Conservation (phyloP, 1,140 invertebrate genomes). For the Heliconius hermathena region DNA sequence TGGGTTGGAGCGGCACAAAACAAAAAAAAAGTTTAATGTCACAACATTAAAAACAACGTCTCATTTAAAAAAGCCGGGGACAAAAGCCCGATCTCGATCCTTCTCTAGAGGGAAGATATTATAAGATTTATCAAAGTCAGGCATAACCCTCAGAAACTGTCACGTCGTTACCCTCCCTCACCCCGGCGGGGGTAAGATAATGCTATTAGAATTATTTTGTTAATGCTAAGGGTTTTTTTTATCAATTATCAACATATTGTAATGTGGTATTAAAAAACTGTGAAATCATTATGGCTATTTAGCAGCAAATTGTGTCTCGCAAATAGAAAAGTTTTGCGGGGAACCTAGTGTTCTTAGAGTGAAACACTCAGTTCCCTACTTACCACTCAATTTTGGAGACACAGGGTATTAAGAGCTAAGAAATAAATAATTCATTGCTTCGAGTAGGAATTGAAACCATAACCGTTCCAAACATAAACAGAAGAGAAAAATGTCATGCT, state of each 20-base stretch:
- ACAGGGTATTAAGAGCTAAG: no score
- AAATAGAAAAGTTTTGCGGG: no score
- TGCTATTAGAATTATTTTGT: not conserved
- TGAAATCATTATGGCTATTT: not conserved
- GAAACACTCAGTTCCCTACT: no score
- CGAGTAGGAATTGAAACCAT: no score
- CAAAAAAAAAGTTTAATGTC: conserved; percentile 15
- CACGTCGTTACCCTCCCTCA: conserved; percentile 32
- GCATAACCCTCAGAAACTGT: conserved; percentile 37
- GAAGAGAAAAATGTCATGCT: no score
- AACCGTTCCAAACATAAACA: no score
- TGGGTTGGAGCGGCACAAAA: not conserved
- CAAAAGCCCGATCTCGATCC: conserved; percentile 18
- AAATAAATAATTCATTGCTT: no score
- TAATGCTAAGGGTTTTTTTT: not conserved
- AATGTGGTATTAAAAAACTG: not conserved
- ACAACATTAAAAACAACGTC: conserved; percentile 31
- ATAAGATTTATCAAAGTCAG: conserved; percentile 50
- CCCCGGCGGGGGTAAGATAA: not conserved
- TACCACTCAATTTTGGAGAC: no score
- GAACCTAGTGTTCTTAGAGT: no score
- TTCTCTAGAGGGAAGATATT: conserved; percentile 37
- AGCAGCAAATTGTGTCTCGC: no score
- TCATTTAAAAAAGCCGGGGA: conserved; percentile 26
- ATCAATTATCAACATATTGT: not conserved